Conservation (phyloP, 2,888 invertebrate genomes). For the Drosophila kuntzei region DNA sequence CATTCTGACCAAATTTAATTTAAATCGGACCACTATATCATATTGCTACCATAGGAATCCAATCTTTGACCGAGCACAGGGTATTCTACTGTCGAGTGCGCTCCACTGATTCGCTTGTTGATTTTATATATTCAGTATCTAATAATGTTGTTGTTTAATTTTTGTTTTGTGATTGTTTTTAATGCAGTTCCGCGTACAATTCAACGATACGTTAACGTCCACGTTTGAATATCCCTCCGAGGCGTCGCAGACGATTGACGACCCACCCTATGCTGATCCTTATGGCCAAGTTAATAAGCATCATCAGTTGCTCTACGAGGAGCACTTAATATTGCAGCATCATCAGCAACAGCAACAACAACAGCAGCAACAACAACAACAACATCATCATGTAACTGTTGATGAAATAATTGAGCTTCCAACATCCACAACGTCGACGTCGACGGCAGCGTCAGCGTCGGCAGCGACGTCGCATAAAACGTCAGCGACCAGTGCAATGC, state of each 20-base stretch:
- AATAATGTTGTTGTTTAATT: conserved; percentile 13
- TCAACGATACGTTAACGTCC: conserved; percentile 94
- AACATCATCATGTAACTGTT: conserved; percentile 83
- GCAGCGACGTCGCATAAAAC: conserved; percentile 45
- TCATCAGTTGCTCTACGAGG: conserved; percentile 70
- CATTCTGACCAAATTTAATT: no score
- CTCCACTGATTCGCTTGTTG: no score
- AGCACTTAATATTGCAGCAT: conserved; percentile 69
- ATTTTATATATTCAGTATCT: not conserved
- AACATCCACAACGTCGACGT: conserved; percentile 60
- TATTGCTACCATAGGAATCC: no score
- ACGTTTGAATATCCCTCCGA: conserved; percentile 98
- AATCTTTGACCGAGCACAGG: no score
- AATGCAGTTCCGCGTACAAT: conserved; percentile 93
- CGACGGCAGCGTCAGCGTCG: conserved; percentile 30
- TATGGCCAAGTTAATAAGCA: conserved; percentile 72
- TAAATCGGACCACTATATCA: no score
- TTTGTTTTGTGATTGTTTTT: conserved; percentile 3
- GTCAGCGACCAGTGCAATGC: conserved; percentile 79
- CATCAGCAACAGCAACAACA: conserved; percentile 52
- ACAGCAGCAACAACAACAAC: conserved; percentile 58
- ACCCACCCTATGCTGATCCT: conserved; percentile 85
- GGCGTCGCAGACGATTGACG: conserved; percentile 91
- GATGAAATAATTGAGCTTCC: conserved; percentile 85
- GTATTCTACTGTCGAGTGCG: no score